Evolutionary conservation across 2,797 vertebrate genomes (phyloP), one percentile per base, ranked within the genome.

Genomic region (Gobionotothen gibberifrons): DNA sequence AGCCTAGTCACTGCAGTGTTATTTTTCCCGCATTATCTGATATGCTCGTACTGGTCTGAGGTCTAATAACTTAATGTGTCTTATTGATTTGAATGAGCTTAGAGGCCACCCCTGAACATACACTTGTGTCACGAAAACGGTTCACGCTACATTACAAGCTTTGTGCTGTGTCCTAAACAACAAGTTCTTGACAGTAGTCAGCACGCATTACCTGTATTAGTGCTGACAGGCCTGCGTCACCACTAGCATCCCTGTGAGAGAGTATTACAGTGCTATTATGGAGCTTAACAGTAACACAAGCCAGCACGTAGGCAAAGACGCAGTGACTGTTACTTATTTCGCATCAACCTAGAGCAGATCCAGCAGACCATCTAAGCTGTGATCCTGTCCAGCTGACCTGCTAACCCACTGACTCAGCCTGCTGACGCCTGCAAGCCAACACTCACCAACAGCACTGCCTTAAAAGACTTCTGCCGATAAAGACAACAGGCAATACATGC

Each of bases 391-490:
- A 72, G 61, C 87, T 92, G 89, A 91, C 88, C 91, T 80, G 88
- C 74, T 92, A 87, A 90, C 86, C 89, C 67, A 87, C 68, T 90
- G 81, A 79, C 82, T 83, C 60, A 68, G 72, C 77, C 77, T 63
- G 74, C 69, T 85, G 78, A 78, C 0, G 63, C 51, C 47, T 26
- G 72, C 44, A 49, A 51, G 74, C 56, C 29, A 16, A 48, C 61
- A 60, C 46, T 11, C 52, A 68, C 8, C 15, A 51, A 78, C 59
- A 77, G 72, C 58, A 71, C 61, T 53, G 54, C 46, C 71, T 87
- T 80, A 69, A 29, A 67, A 68, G 55, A 80, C 71, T 21, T 2
- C 7, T 39, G 40, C n/a, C 36, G 16, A 44, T 7, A 47, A 13
- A 69, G 55, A 43, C 11, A 56, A 61, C 72, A 66, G 43, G 17